Percentiles rank a stretch among this genome's conserved stretches.
phyloP scores from a whole-genome alignment of 2,113 vertebrate genomes.

The Picathartes gymnocephalus region DNA sequence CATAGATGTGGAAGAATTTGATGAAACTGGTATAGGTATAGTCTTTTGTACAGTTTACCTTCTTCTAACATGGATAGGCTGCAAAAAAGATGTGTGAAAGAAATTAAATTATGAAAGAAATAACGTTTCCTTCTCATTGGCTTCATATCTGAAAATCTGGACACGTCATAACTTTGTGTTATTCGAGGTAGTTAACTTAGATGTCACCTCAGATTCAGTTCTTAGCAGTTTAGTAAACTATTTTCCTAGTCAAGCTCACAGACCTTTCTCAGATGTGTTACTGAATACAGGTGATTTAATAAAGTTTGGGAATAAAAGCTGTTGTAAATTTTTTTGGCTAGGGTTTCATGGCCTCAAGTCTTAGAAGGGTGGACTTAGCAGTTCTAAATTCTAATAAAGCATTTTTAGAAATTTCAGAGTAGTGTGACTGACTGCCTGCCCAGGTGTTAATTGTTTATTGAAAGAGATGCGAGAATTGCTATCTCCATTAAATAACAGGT shows the following conservation, averaged over 20 bases:
- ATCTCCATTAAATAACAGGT: background rate
- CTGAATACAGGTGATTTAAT: background rate
- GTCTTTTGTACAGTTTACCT: background rate
- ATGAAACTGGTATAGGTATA: constrained; percentile 74
- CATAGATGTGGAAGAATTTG: constrained; percentile 84
- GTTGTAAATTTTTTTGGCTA: background rate
- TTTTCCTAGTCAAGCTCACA: background rate
- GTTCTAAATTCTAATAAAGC: background rate
- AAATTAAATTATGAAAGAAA: background rate
- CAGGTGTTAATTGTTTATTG: background rate
- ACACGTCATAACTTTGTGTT: background rate
- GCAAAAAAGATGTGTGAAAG: background rate
- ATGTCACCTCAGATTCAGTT: background rate
- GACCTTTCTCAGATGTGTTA: background rate
- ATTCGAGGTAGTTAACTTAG: background rate
- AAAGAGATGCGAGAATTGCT: background rate
- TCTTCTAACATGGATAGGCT: background rate
- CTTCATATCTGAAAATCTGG: background rate
- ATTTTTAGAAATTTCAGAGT: background rate
- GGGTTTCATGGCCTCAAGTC: background rate
- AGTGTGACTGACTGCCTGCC: background rate
- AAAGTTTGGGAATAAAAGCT: background rate
- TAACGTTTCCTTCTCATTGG: background rate
- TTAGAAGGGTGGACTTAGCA: background rate
- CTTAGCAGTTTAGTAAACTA: background rate